Base-by-base conservation (phyloP, 2,797 vertebrate genomes). In the Gymnocypris eckloni region DNA sequence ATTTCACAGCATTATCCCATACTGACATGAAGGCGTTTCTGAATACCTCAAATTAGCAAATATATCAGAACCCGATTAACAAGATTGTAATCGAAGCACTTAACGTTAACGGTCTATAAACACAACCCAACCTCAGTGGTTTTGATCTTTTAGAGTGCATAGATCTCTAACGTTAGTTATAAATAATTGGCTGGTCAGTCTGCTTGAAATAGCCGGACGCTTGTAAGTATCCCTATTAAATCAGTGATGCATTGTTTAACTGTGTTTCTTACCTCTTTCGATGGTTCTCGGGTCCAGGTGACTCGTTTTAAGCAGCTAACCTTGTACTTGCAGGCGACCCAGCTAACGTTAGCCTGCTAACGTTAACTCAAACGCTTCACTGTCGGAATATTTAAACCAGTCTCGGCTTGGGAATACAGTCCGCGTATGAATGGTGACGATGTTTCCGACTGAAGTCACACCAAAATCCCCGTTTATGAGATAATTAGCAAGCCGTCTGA, bases 221-320 rank as follows among this genome's bases (percentile, higher is more conserved):
- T 41, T 33, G 11, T 78, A 69, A 43, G 56, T 25, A 54, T 69
- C 22, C 22, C 50, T 1, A 41, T 15, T 9, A 9, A 39, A 37
- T 33, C 43, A 41, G n/a, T 6, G 22, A n/a, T 8, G 4, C 4
- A 6, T 16, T 59, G 64, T 79, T 70, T 6, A 59, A 2, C 45
- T 11, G 20, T 16, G 54, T 61, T 73, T 85, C 84, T 85, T 81
- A 85, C 84, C 84, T 85, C 77, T 85, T 33, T 73, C 10, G 41
- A 45, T 41, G 66, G 28, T 79, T 64, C 22, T 80, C 69, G 12
- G 69, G 54, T 85, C 67, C 84, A 80, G 84, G 84, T 73, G 69
- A 69, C 77, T 85, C 67, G 77, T 85, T 85, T 80, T n/a, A 80
- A 59, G 54, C 52, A 61, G 84, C 84, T 85, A 85, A 85, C 84